Base-by-base conservation (phyloP, 2,797 vertebrate genomes). In the Myoxocephalus aenaeus region DNA sequence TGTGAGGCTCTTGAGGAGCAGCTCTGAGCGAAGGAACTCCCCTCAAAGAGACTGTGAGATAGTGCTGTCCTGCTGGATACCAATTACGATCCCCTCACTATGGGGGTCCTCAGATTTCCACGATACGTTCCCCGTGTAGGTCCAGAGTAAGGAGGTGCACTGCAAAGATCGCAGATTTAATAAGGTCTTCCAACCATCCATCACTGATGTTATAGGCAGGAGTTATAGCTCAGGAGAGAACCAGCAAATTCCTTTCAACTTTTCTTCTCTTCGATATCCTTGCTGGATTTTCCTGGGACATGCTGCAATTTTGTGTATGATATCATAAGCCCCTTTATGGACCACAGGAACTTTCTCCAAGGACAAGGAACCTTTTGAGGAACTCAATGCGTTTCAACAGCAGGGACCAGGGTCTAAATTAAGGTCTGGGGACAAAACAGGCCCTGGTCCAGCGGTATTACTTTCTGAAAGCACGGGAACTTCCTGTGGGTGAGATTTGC, bases 41-140 rank as follows among this genome's bases (percentile, higher is more conserved):
- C 64, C 67, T 76, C 69, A 87, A 82, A 72, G 53, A 77, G 29
- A 79, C 57, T 67, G 22, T 50, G 54, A 75, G 38, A 81, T 27
- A 84, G 73, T 29, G 25, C 65, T 57, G 42, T 74, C 62, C 78
- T 65, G 73, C 82, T 67, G 79, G 87, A 84, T 83, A 83, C 83
- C 86, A 89, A 85, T 91, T 89, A 90, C 82, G 70, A 80, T 69
- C 62, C 67, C 51, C 80, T 86, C 86, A 73, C 84, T 71, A 57
- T 36, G 48, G 75, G 73, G 76, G 64, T 71, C 56, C 53, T 40
- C 59, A 87, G 75, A 89, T 81, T 68, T 81, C 75, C 75, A 58
- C 59, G 73, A 80, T 83, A 29, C 6, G 1, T 40, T 84, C 75
- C 81, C 81, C 11, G 0, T 58, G 66, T 51, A 15, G 66, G 53